A percentile compares a stretch with the other conserved stretches of the same genome.
phyloP scores from a whole-genome alignment of 2,888 invertebrate genomes.

The Polia nebulosa region DNA sequence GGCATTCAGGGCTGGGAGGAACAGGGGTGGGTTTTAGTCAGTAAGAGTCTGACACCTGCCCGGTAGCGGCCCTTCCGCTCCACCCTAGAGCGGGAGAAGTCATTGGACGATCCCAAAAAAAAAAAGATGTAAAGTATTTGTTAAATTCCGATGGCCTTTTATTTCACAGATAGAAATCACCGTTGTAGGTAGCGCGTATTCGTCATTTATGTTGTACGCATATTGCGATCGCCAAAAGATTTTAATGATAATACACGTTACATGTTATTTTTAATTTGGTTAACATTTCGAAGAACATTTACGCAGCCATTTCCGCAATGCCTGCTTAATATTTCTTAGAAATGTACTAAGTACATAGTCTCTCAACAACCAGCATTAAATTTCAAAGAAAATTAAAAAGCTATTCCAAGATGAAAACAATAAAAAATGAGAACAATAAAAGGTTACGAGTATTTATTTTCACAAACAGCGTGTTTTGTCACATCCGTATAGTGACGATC shows the following conservation, averaged over 20 bases:
- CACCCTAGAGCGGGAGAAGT: no score
- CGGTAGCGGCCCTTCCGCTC: no score
- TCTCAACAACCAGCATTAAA: background rate
- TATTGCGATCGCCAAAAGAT: background rate
- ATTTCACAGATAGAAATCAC: no score
- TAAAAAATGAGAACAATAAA: slow-evolving; percentile 46
- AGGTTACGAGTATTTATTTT: slow-evolving; percentile 54
- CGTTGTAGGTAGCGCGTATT: no score
- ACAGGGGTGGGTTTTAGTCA: no score
- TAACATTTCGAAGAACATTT: background rate
- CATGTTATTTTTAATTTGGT: background rate
- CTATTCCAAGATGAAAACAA: slow-evolving; percentile 20
- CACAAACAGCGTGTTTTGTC: slow-evolving; percentile 55
- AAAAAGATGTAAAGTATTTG: no score
- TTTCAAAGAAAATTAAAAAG: slow-evolving; percentile 11
- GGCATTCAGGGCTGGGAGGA: no score
- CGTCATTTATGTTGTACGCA: no score
- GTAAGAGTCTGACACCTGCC: no score
- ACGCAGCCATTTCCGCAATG: background rate
- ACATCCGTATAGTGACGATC: slow-evolving; percentile 45
- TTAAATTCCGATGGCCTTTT: background rate
- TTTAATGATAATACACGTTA: background rate
- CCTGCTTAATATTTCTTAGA: no score
- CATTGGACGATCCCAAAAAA: no score
- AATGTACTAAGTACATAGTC: background rate